Base-by-base conservation (phyloP, 2,113 vertebrate genomes). In the Eclectus roratus region DNA sequence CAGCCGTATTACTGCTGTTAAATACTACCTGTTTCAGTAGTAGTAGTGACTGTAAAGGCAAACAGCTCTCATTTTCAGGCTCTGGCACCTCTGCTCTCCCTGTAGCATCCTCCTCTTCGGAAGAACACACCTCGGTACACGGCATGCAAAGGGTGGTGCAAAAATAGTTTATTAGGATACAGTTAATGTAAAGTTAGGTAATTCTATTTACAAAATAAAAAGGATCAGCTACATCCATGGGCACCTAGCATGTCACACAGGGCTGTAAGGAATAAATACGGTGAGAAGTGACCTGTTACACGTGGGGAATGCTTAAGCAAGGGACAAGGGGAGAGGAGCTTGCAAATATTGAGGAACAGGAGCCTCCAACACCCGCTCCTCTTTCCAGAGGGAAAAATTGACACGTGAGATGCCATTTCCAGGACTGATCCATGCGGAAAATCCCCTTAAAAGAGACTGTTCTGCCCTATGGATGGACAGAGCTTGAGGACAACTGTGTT, bases 81-180 rank as follows among this genome's bases (percentile, higher is more conserved):
- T 55, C 46, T 60, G 28, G 39, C 37, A 37, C 35, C 35, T 68
- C 84, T 84, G 41, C 33, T 52, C 37, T 88, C 50, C 35, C 41
- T 18, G 10, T 18, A 7, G 27, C 8, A 7, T 13, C 1, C 8
- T 24, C 49, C 53, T 31, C 73, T 29, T 17, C 13, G 24, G 90
- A 95, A 95, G 92, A 29, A 97, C 95, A 88, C 39, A 28, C 17
- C 56, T 88, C 82, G 9, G 28, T 60, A 68, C 83, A 76, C 56
- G 9, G 93, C 91, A 39, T 90, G 91, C 93, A 80, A 96, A 97
- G 89, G 94, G 97, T 96, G 97, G 97, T 98, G 98, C 98, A 98
- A 98, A 98, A 98, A 98, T 98, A 98, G 97, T 98, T 98, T 98
- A 98, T 98, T 98, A 98, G 66, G 80, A 94, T 97, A 97, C 73